Evolutionary conservation across 2,113 vertebrate species (phyloP).

Genomic region (Varanus salvator): DNA sequence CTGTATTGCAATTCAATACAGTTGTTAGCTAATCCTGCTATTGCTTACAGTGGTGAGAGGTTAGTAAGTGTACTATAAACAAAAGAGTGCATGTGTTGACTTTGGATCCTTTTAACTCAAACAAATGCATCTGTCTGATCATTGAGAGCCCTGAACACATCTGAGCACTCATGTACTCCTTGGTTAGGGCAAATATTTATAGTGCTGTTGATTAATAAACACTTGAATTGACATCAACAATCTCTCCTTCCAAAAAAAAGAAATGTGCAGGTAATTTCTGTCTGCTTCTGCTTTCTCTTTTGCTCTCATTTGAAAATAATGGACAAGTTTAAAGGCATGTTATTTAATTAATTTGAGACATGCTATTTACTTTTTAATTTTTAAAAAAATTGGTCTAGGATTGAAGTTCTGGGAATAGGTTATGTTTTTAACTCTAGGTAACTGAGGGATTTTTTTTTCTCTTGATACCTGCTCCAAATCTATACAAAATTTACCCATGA

Average conservation of each 20-base stretch:
- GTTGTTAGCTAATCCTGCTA: not conserved
- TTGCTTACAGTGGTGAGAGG: not conserved
- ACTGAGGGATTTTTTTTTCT: not conserved
- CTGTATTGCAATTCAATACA: not conserved
- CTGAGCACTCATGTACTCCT: not conserved
- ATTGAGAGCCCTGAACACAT: not conserved
- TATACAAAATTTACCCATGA: not conserved
- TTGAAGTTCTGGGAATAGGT: not conserved
- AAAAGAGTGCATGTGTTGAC: not conserved
- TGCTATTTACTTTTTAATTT: slow-evolving; percentile 1
- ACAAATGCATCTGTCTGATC: not conserved
- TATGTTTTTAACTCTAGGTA: not conserved
- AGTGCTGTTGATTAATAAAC: not conserved
- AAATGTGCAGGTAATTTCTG: not conserved
- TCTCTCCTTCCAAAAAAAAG: slow-evolving; percentile 7
- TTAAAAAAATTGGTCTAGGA: slow-evolving; percentile 10
- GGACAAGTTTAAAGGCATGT: not conserved
- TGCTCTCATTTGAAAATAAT: not conserved
- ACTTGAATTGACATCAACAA: not conserved
- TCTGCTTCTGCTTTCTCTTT: not conserved
- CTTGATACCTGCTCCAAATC: not conserved
- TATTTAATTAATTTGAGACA: not conserved
- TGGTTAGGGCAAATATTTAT: not conserved
- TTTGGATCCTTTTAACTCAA: not conserved
- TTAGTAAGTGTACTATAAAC: not conserved